Conservation (phyloP, 64 coral and sea anemone genomes). For the Stichodactyla helianthus region DNA sequence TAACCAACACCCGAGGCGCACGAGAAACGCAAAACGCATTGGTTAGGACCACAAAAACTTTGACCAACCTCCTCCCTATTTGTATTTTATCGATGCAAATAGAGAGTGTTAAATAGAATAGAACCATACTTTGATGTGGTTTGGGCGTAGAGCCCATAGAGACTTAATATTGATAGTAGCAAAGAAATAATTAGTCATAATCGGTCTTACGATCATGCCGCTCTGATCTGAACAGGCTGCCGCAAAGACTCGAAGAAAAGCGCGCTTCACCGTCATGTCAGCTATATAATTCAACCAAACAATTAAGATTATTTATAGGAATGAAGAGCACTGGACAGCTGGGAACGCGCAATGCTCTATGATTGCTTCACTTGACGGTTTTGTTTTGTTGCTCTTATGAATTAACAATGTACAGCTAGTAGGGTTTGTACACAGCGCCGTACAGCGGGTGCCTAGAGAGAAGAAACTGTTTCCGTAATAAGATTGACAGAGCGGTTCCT, state of each 20-base stretch:
- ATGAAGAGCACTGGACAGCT: slow-evolving; percentile 1
- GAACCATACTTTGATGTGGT: slow-evolving; percentile 10
- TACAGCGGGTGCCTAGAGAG: slow-evolving; percentile 15
- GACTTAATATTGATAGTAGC: slow-evolving; percentile 17
- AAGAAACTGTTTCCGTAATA: slow-evolving; percentile 26
- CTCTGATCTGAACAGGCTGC: slow-evolving; percentile 29
- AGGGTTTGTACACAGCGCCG: slow-evolving; percentile 9
- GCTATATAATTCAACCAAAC: slow-evolving; percentile 2
- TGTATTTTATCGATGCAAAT: slow-evolving; percentile 8
- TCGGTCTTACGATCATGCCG: slow-evolving; percentile 19
- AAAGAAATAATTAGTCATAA: slow-evolving; percentile 24
- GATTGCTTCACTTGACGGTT: background rate
- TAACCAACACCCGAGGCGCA: slow-evolving; percentile 29
- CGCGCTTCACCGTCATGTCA: slow-evolving; percentile 8
- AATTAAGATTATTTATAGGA: slow-evolving; percentile 6
- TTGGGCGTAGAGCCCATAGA: background rate
- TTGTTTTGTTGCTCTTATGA: slow-evolving; percentile 16
- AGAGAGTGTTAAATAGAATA: background rate
- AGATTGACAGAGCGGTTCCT: slow-evolving; percentile 49
- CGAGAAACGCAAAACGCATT: slow-evolving; percentile 8
- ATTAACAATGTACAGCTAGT: slow-evolving; percentile 11
- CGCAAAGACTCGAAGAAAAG: slow-evolving; percentile 23
- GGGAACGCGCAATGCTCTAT: background rate
- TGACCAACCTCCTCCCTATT: background rate
- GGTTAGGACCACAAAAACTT: slow-evolving; percentile 2